Conservation (phyloP, 2,113 vertebrate genomes). For the Mustela nigripes region DNA sequence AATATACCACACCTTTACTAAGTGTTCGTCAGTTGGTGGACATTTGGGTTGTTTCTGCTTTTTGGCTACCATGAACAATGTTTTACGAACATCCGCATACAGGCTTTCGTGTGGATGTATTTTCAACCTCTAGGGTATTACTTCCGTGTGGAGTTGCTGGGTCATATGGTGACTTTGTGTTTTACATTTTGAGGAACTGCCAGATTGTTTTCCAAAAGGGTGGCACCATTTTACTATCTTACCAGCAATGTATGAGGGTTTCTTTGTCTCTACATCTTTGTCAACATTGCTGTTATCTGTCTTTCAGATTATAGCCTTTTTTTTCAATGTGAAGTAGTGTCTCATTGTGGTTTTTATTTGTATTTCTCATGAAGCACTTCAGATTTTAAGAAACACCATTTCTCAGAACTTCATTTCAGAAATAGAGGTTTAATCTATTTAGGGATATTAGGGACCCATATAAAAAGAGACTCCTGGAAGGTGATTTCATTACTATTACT, state of each 20-base stretch:
- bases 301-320: background rate
- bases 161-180: background rate
- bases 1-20: background rate
- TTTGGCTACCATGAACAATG: background rate
- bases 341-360: background rate
- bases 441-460: background rate
- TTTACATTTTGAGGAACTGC: background rate
- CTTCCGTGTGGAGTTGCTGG: background rate
- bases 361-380: background rate
- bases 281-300: background rate
- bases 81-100: background rate
- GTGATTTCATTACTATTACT: background rate
- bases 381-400: slow-evolving; percentile 14
- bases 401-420: background rate
- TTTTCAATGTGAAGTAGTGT: background rate
- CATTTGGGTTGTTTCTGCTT: background rate
- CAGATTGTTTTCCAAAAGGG: background rate
- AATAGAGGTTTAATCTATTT: slow-evolving; percentile 5
- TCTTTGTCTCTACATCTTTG: background rate
- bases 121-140: background rate
- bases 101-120: background rate
- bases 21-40: background rate
- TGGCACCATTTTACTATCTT: background rate
- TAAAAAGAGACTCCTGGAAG: slow-evolving; percentile 15
- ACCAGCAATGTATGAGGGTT: background rate